Percentiles rank a stretch among this genome's conserved stretches.
Conservation (phyloP, 2,113 vertebrate species). For the Chelonoidis abingdonii region DNA sequence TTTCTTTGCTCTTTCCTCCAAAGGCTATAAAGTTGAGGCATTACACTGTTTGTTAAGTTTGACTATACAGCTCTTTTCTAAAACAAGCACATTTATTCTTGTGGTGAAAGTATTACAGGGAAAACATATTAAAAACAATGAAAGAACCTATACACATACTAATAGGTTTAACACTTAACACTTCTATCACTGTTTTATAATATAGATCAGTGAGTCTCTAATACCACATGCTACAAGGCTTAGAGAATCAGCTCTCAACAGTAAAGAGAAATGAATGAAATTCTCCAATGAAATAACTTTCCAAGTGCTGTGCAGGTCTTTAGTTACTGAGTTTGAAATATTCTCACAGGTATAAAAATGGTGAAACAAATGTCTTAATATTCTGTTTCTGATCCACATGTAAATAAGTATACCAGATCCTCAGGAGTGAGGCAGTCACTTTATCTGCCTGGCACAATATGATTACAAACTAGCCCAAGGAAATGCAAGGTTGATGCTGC, state of each 20-base stretch:
- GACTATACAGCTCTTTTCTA: background rate
- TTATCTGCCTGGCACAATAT: rapidly evolving
- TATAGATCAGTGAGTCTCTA: too few species aligned
- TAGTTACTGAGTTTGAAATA: too few species aligned
- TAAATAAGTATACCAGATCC: background rate
- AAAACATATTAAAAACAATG: background rate
- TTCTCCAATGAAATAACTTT: too few species aligned
- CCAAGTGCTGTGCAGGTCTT: too few species aligned
- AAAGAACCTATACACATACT: background rate
- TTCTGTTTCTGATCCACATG: too few species aligned
- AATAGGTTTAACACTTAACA: background rate
- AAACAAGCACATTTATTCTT: background rate
- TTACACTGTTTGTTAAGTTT: background rate
- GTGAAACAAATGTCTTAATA: too few species aligned
- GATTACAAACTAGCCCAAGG: background rate
- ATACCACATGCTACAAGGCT: too few species aligned
- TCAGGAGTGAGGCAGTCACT: background rate
- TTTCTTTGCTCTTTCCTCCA: background rate
- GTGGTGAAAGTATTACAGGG: background rate
- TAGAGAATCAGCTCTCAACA: too few species aligned
- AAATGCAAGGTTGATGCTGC: background rate
- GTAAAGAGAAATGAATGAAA: too few species aligned
- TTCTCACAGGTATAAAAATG: too few species aligned
- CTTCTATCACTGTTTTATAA: too few species aligned
- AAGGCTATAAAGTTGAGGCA: too few species aligned